A percentile compares a stretch with the other conserved stretches of the same genome.
phyloP scores from a whole-genome alignment of 2,797 vertebrate species.

The Aplochiton taeniatus region DNA sequence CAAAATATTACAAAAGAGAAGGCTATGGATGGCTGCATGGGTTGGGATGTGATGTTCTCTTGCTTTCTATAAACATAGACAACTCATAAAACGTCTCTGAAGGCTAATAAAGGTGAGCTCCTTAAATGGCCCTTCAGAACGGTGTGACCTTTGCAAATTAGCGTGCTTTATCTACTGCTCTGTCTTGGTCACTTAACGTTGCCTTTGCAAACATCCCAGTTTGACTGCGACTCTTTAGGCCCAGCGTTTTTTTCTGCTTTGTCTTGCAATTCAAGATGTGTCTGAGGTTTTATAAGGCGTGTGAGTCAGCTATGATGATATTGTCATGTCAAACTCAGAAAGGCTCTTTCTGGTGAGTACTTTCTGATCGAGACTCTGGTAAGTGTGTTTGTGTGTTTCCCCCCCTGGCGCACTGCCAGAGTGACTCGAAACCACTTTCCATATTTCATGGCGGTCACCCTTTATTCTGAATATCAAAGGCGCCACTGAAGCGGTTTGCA shows the following conservation, averaged over 20 bases:
- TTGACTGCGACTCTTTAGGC: not conserved
- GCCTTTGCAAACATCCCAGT: too few species aligned
- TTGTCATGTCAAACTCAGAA: not conserved
- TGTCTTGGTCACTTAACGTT: too few species aligned
- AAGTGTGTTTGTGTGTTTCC: constrained; percentile 1
- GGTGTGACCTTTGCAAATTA: not conserved
- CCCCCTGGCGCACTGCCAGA: constrained; percentile 30
- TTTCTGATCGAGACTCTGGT: constrained; percentile 9
- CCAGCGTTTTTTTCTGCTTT: not conserved
- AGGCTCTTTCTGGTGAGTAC: constrained; percentile 1
- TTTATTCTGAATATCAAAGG: constrained; percentile 51
- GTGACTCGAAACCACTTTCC: constrained; percentile 25
- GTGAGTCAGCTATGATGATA: not conserved
- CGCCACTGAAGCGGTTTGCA: constrained; percentile 42
- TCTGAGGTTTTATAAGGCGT: not conserved
- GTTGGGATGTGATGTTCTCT: not conserved
- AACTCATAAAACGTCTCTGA: constrained; percentile 8
- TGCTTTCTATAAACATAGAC: constrained; percentile 12
- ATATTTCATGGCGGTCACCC: constrained; percentile 24
- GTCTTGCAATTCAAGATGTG: not conserved
- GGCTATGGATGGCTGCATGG: not conserved
- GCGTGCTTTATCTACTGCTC: too few species aligned
- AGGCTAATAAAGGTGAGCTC: constrained; percentile 14
- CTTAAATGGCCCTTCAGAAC: not conserved
- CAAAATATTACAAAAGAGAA: not conserved